A percentile compares a stretch with the other conserved stretches of the same genome.
Evolutionary conservation across 2,113 vertebrate species (phyloP).

Genomic region (Tupaia tana): DNA sequence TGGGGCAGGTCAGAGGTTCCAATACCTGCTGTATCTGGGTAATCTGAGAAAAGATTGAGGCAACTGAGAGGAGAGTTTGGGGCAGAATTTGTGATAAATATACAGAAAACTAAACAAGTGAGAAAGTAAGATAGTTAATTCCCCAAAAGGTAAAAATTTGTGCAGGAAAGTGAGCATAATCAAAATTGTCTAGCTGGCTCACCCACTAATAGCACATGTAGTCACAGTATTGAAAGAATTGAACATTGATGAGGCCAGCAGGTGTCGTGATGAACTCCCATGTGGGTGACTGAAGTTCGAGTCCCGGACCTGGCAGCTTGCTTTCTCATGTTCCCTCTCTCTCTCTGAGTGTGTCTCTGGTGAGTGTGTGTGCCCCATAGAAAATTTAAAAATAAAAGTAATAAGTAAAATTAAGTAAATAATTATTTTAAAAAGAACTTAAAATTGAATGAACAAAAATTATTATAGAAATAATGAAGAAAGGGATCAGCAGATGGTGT

Average conservation of each 20-base stretch:
- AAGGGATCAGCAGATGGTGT: no score
- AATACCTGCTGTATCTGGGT: background rate
- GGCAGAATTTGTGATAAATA: constrained; percentile 16
- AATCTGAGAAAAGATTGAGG: constrained; percentile 20
- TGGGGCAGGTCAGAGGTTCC: background rate
- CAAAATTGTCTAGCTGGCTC: background rate
- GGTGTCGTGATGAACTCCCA: no score
- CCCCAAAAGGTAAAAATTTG: background rate
- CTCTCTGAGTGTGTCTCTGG: no score
- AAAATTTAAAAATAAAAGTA: no score
- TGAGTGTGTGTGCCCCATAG: no score
- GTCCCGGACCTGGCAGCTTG: no score
- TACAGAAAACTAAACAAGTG: constrained; percentile 11
- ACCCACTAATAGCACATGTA: background rate
- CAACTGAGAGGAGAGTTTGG: background rate
- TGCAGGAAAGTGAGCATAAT: background rate
- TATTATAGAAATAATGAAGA: background rate
- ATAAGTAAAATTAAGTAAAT: no score
- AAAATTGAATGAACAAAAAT: background rate
- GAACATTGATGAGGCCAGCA: background rate
- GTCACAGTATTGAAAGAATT: background rate
- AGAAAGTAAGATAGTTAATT: background rate
- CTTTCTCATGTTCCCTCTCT: no score
- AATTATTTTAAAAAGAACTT: background rate
- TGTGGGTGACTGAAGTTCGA: no score